phyloP scores from a whole-genome alignment of 2,888 invertebrate genomes.

The Pocota personata region DNA sequence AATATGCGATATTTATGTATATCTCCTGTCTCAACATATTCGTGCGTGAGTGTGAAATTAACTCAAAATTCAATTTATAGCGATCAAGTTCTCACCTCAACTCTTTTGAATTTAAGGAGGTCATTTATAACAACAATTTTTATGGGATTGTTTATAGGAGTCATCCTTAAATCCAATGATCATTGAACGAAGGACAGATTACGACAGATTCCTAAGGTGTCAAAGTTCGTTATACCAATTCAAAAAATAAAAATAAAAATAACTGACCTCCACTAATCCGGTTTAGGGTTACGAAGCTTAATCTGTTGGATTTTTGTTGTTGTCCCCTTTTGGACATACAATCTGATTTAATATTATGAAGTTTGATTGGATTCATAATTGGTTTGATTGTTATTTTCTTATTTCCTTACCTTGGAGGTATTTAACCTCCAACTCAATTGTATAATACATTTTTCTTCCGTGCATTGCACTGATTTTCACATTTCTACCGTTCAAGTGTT shows the following conservation, averaged over 20 bases:
- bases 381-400: not conserved
- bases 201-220: not conserved
- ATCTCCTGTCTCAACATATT: not conserved
- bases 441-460: not conserved
- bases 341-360: not conserved
- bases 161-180: not conserved
- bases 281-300: not conserved
- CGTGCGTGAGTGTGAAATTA: not conserved
- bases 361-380: not conserved
- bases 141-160: not conserved
- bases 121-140: not conserved
- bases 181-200: not conserved
- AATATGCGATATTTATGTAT: slow-evolving; percentile 9
- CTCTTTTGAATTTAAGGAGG: slow-evolving; percentile 3
- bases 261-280: not conserved
- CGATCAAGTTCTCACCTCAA: not conserved
- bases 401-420: not conserved
- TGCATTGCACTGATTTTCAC: not conserved
- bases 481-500: no score
- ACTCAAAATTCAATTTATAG: not conserved
- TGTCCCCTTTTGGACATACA: not conserved
- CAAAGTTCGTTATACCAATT: not conserved
- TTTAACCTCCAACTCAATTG: not conserved
- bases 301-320: not conserved
- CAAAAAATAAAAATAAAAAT: not conserved